These are phyloP conservation scores for Hypsopygia costalis DNA, from an alignment of 2,888 invertebrate genomes.

Conservation along the genomic window DNA sequence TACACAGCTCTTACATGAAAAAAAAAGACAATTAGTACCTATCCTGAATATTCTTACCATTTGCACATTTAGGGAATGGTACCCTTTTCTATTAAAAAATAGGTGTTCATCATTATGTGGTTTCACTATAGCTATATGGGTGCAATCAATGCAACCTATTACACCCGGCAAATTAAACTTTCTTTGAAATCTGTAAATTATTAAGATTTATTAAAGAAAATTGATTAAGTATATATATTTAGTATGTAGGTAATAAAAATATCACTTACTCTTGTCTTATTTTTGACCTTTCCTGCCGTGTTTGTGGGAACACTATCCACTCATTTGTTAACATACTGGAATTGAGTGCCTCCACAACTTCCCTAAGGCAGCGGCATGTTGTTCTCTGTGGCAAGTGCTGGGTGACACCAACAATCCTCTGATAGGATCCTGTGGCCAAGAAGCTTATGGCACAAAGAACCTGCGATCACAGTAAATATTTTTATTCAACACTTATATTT, in stretches of 20 bases:
- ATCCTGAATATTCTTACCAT: too few species aligned
- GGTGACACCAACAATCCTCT: constrained; percentile 16
- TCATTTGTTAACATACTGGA: constrained; percentile 4
- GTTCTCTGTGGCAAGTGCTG: constrained; percentile 18
- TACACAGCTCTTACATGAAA: too few species aligned
- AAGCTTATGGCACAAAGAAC: constrained; percentile 17
- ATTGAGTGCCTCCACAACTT: constrained; percentile 19
- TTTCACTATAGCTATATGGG: constrained; percentile 19
- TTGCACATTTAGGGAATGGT: constrained; percentile 25
- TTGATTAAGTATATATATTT: too few species aligned
- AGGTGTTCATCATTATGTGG: constrained; percentile 20
- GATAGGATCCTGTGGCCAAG: constrained; percentile 19
- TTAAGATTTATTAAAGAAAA: too few species aligned
- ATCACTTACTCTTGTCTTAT: constrained; percentile 15
- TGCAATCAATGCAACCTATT: constrained; percentile 22
- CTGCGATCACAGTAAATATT: constrained; percentile 8
- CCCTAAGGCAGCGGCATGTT: constrained; percentile 19
- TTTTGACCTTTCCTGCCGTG: constrained; percentile 12
- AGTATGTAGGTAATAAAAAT: too few species aligned
- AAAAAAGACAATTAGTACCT: too few species aligned
- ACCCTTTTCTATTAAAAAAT: constrained; percentile 24
- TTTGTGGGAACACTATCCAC: constrained; percentile 15
- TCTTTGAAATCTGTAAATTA: constrained; percentile 19
- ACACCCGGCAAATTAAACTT: constrained; percentile 17
- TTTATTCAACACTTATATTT: not conserved